Percentiles rank a stretch among this genome's conserved stretches.
Evolutionary conservation across 2,888 invertebrate species (phyloP).

Genomic region (Acleris emargana): DNA sequence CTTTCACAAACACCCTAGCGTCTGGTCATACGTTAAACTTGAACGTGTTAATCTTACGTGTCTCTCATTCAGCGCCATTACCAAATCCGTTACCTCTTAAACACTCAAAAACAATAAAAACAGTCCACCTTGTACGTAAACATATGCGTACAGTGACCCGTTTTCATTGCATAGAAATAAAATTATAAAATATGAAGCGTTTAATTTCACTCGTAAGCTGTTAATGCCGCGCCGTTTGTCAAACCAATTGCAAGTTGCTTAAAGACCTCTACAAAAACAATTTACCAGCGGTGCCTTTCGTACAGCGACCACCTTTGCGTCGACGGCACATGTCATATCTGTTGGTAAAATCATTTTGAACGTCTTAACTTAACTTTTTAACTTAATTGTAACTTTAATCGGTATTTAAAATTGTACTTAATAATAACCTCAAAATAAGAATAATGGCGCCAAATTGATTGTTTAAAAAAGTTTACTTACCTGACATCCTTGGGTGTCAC

Average conservation of each 20-base stretch:
- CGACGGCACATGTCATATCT: slow-evolving; percentile 99
- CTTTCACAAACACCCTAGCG: slow-evolving; percentile 38
- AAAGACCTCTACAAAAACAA: slow-evolving; percentile 66
- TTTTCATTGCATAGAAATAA: too few relatives aligned
- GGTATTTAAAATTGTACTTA: not conserved
- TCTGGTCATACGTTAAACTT: slow-evolving; percentile 27
- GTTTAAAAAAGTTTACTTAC: slow-evolving; percentile 50
- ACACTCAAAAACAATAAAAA: slow-evolving; percentile 33
- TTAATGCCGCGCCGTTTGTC: slow-evolving; percentile 69
- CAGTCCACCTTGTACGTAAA: too few relatives aligned
- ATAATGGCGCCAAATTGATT: slow-evolving; percentile 74
- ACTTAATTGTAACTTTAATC: slow-evolving; percentile 1
- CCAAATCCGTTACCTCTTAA: slow-evolving; percentile 80
- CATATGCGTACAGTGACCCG: slow-evolving; percentile 33
- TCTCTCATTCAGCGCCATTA: slow-evolving; percentile 79
- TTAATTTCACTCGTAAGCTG: slow-evolving; percentile 75
- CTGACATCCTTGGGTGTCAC: slow-evolving; percentile 47
- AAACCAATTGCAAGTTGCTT: slow-evolving; percentile 68
- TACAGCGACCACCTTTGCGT: slow-evolving; percentile 98
- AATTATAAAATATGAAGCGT: slow-evolving; percentile 71
- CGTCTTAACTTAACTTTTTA: slow-evolving; percentile 53
- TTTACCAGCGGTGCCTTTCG: slow-evolving; percentile 99
- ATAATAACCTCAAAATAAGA: slow-evolving; percentile 46
- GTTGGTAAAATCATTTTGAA: slow-evolving; percentile 81
- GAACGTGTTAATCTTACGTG: slow-evolving; percentile 32